A percentile compares a stretch with the other conserved stretches of the same genome.
Conservation (phyloP, 2,888 invertebrate species). For the Arge pagana region DNA sequence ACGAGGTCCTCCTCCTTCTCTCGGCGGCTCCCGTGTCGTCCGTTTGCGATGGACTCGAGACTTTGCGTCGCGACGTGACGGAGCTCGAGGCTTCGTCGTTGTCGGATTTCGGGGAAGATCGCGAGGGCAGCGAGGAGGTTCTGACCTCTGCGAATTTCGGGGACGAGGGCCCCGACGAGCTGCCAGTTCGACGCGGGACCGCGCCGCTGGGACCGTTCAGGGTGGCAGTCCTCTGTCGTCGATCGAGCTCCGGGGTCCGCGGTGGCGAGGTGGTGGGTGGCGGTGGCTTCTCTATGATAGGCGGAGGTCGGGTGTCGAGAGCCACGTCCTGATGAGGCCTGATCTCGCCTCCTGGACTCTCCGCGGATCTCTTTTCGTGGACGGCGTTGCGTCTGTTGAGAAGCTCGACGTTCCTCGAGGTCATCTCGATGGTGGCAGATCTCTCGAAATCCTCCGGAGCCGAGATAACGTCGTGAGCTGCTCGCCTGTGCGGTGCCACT, state of each 20-base stretch:
- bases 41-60: conserved; percentile 54
- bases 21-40: conserved; percentile 44
- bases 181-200: conserved; percentile 43
- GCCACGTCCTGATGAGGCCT: conserved; percentile 20
- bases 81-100: conserved; percentile 25
- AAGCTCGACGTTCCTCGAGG: conserved; percentile 53
- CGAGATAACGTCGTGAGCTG: conserved; percentile 1
- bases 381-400: conserved; percentile 48
- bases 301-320: conserved; percentile 26
- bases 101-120: conserved; percentile 26
- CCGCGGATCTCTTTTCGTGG: conserved; percentile 30
- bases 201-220: conserved; percentile 57
- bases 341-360: background rate
- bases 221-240: conserved; percentile 2
- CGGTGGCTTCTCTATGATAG: conserved; percentile 28
- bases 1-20: background rate
- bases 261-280: conserved; percentile 48
- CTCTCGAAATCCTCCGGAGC: conserved; percentile 39
- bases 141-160: conserved; percentile 38
- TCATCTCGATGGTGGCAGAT: conserved; percentile 53
- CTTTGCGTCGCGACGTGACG: conserved; percentile 37
- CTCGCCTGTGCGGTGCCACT: background rate
- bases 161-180: conserved; percentile 46
- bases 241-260: conserved; percentile 37
- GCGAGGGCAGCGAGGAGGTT: conserved; percentile 12